These are phyloP conservation scores for Drosophila paranaensis DNA, from an alignment of 2,888 invertebrate genomes.

Conservation along the genomic window DNA sequence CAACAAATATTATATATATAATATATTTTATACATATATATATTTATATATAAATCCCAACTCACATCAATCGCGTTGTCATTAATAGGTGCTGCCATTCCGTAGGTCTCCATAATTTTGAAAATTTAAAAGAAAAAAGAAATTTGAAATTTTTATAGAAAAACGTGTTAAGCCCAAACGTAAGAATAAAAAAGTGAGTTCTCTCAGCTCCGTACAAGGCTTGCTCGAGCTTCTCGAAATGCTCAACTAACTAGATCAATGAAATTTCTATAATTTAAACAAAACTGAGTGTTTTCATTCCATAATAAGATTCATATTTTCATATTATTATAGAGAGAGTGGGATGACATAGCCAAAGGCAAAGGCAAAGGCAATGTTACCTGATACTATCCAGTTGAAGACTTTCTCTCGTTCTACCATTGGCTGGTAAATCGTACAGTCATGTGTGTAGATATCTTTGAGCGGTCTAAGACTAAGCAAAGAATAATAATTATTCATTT, in stretches of 20 bases:
- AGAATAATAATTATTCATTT: too few species aligned
- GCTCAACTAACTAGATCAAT: conserved; percentile 13
- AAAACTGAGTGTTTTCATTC: conserved; percentile 11
- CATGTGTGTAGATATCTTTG: too few species aligned
- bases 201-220: background rate
- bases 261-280: background rate
- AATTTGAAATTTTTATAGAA: conserved; percentile 19
- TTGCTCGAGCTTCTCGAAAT: background rate
- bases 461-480: too few species aligned
- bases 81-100: conserved; percentile 29
- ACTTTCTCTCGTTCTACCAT: too few species aligned
- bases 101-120: conserved; percentile 39
- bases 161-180: conserved; percentile 9
- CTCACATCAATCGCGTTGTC: conserved; percentile 23
- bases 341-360: too few species aligned
- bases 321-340: too few species aligned
- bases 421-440: too few species aligned
- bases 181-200: conserved; percentile 3
- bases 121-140: conserved; percentile 11
- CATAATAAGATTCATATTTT: too few species aligned
- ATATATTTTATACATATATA: background rate
- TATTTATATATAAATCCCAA: background rate
- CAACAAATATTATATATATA: too few species aligned
- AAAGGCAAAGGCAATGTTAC: too few species aligned
- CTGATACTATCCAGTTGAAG: too few species aligned